These are phyloP conservation scores for Epicauta chinensis DNA, from an alignment of 1,140 invertebrate species.

Conservation along the genomic window DNA sequence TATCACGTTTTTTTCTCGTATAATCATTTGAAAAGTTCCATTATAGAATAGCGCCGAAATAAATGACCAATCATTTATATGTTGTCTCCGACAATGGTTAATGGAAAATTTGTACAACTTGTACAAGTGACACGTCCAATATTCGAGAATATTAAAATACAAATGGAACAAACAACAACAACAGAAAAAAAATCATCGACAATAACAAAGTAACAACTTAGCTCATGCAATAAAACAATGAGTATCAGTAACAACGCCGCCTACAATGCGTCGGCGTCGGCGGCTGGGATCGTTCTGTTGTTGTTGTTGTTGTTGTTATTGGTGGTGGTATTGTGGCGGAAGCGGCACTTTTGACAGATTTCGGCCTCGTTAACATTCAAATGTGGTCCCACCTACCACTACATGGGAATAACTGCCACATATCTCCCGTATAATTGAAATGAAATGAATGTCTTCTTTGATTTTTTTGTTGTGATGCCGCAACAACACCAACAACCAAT, in stretches of 20 bases:
- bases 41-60: not conserved
- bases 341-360: conserved; percentile 39
- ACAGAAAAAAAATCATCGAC: conserved; percentile 8
- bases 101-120: not conserved
- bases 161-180: too few species aligned
- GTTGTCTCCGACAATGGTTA: conserved; percentile 4
- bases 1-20: too few species aligned
- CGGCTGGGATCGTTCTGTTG: too few species aligned
- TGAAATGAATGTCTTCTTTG: conserved; percentile 28
- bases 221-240: conserved; percentile 12
- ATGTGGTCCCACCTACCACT: conserved; percentile 35
- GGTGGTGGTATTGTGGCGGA: conserved; percentile 17
- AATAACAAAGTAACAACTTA: conserved; percentile 9
- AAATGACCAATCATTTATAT: not conserved
- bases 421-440: conserved; percentile 37
- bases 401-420: conserved; percentile 38
- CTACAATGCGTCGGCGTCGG: not conserved
- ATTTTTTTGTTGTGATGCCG: conserved; percentile 24
- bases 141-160: too few species aligned
- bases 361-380: conserved; percentile 39
- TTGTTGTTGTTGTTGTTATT: too few species aligned
- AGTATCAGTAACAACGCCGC: not conserved
- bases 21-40: too few species aligned
- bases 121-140: not conserved
- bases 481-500: conserved; percentile 4